Evolutionary conservation across 2,113 vertebrate species (phyloP).

Genomic region (Scortum barcoo): DNA sequence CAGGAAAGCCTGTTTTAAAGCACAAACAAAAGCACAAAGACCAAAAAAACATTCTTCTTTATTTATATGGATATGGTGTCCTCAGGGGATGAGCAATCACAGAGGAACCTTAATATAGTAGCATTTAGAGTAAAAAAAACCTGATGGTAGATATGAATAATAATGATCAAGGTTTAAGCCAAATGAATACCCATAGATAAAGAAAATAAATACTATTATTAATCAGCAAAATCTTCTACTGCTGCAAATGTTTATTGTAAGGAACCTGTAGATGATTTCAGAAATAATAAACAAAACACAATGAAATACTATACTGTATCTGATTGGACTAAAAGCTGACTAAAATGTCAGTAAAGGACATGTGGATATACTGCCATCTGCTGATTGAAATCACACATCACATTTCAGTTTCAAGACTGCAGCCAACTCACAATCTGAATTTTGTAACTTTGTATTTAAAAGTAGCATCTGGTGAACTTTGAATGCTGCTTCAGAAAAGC

Average conservation of each 20-base stretch:
- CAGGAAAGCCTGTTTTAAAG: not conserved
- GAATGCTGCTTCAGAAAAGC: not conserved
- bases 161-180: not conserved
- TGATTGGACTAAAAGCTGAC: not conserved
- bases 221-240: not conserved
- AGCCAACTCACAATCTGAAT: not conserved
- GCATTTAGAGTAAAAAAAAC: not conserved
- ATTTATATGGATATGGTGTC: not conserved
- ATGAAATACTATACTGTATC: too few relatives aligned
- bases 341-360: not conserved
- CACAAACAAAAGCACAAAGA: conserved; percentile 35
- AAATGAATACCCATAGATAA: not conserved
- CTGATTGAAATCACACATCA: conserved; percentile 32
- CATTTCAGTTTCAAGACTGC: not conserved
- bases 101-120: not conserved
- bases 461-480: too few relatives aligned
- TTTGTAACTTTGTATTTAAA: not conserved
- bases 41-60: not conserved
- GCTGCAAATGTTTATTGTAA: not conserved
- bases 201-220: not conserved
- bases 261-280: not conserved
- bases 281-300: not conserved
- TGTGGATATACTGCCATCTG: conserved; percentile 64
- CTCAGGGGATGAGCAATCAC: not conserved
- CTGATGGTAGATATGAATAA: not conserved